Percentiles rank a stretch among this genome's conserved stretches.
Evolutionary conservation across 2,888 invertebrate genomes (phyloP).

Genomic region (Tipula unca): DNA sequence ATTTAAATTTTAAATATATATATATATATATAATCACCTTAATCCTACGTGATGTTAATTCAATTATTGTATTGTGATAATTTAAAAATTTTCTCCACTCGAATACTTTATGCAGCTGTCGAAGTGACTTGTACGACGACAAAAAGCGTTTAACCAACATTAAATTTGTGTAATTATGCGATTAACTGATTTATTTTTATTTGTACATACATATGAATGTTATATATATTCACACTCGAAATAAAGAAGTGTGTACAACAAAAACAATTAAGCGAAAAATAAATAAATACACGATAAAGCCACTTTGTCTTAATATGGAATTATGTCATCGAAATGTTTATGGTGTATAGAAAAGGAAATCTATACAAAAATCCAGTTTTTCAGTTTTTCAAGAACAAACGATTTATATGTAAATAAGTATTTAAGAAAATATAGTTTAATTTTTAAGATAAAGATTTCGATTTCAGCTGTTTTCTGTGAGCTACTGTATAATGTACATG

Average conservation of each 20-base stretch:
- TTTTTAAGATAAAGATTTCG: neutral
- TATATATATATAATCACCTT: neutral
- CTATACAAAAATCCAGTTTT: neutral
- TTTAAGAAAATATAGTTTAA: neutral
- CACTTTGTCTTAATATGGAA: neutral
- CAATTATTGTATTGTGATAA: neutral
- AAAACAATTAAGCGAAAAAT: neutral
- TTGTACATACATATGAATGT: neutral
- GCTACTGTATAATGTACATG: neutral
- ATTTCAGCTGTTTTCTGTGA: neutral
- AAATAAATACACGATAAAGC: neutral
- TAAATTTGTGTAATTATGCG: neutral
- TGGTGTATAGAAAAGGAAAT: neutral
- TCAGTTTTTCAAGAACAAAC: neutral
- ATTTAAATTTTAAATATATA: neutral
- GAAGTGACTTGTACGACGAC: neutral
- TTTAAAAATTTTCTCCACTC: neutral
- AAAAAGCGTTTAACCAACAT: neutral
- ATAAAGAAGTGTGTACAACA: neutral
- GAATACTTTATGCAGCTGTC: neutral
- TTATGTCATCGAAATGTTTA: neutral
- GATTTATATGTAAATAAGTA: neutral
- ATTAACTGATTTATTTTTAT: neutral
- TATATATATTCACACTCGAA: neutral
- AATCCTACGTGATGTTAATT: neutral